Base-by-base conservation (phyloP, 2,113 vertebrate species). In the Oplegnathus fasciatus region DNA sequence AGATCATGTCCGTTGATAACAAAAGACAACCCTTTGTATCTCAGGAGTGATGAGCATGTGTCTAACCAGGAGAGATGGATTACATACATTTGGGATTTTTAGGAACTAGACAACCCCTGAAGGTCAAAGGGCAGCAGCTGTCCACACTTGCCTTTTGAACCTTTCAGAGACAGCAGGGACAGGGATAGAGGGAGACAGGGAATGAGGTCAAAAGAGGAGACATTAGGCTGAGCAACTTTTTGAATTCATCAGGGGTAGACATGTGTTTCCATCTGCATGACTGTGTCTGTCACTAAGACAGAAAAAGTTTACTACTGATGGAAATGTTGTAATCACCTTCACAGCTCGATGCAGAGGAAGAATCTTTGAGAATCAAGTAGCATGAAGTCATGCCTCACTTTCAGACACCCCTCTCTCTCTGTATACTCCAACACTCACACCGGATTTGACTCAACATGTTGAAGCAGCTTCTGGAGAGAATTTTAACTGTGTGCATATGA, bases 121-220 rank as follows among this genome's bases (percentile, higher is more conserved):
- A 83, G 78, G 82, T 88, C 67, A 85, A 79, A 87, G 84, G 80
- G 22, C 84, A 86, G 67, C 87, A 91, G 71, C 82, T 89, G 78
- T 72, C 78, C 66, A 79, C 83, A 48, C 48, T 78, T 80, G 68
- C 68, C 75, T 67, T 84, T 52, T 87, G 26, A 79, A 73, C 77
- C 75, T 74, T 24, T 5, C 13, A 42, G 61, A 66, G 54, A 55
- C 58, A 24, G 37, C 60, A 82, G 32, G 75, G 79, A 88, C 60
- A 60, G 30, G 58, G 20, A 61, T 1, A 2, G 52, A 77, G 4
- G 20, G 44, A 83, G 52, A 52, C 17, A 15, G 48, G 34, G 65
- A 86, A 24, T 5, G 48, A 78, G 66, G 69, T 73, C 67, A 77
- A 69, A 64, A 78, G 22, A 88, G 37, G 11, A 83, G 37, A 67